Evolutionary conservation across 2,797 vertebrate species (phyloP), one percentile per base, ranked within the genome.

Genomic region (Erithacus rubecula): DNA sequence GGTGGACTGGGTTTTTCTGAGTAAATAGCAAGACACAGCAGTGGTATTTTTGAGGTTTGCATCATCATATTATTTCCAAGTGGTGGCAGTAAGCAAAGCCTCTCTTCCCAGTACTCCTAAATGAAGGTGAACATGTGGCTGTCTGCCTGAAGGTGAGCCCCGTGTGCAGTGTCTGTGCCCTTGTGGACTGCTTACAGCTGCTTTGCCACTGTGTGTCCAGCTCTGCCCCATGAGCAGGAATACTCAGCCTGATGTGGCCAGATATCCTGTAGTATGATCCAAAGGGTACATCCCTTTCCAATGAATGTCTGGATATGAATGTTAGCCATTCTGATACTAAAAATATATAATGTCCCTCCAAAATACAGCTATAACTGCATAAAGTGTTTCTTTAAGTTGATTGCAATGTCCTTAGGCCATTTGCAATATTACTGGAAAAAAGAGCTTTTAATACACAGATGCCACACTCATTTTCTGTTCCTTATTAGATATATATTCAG

Each of bases 391-490:
- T 87, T 88, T 68, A 75, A 80, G 77, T 7, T 2, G 21, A 32
- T 6, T 36, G 8, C 15, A 16, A 49, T 49, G 44, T 63, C 21
- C 44, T 39, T 64, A 29, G 17, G 13, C 26, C 14, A 2, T n/a
- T 78, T 71, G 14, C 20, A 75, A 29, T 0, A 3, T 53, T 60
- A 17, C 30, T 58, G 21, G 32, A 85, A 56, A 27, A 63, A 56
- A 37, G 29, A 69, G 5, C 6, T 62, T 83, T 62, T 24, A 43
- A 37, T 51, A 24, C 3, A 1, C 20, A 69, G 58, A 51, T 51
- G 23, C 36, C 32, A 23, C 0, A 0, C 4, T 64, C 0, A 0
- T 23, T 26, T 1, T 10, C 58, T 65, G 8, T 34, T 55, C 47
- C 10, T 59, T 1, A 1, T 58, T 27, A 83, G 15, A 47, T 71